phyloP scores from a whole-genome alignment of 2,113 vertebrate genomes.

The Gymnorhina tibicen region DNA sequence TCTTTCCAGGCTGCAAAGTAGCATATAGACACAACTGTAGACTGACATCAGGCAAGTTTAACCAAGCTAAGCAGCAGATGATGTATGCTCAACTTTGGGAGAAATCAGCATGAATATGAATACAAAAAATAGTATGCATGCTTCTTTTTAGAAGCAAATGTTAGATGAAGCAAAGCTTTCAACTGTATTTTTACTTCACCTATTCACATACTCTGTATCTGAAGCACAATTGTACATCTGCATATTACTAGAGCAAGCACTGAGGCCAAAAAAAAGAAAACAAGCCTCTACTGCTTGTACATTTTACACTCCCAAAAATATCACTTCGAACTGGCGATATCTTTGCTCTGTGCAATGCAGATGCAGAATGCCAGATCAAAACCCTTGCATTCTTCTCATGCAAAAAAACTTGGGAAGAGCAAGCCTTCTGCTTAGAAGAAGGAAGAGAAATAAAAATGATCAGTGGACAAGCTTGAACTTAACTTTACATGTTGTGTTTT shows the following conservation, averaged over 20 bases:
- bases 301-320: neutral
- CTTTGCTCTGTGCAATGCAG: neutral
- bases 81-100: neutral
- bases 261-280: neutral
- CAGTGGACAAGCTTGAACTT: neutral
- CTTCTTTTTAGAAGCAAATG: neutral
- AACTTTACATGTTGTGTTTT: neutral
- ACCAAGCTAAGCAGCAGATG: neutral
- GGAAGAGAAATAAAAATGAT: neutral
- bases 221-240: neutral
- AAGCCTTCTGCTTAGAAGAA: neutral
- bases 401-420: neutral
- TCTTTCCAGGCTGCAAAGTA: neutral
- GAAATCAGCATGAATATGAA: neutral
- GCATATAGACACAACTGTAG: neutral
- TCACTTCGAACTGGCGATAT: neutral
- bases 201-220: neutral
- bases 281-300: neutral
- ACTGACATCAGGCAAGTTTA: neutral
- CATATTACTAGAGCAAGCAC: neutral
- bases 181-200: neutral
- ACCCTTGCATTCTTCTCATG: neutral
- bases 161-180: neutral
- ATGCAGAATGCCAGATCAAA: neutral
- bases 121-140: neutral